phyloP scores from a whole-genome alignment of 2,113 vertebrate species.

The Butastur rufipennis region DNA sequence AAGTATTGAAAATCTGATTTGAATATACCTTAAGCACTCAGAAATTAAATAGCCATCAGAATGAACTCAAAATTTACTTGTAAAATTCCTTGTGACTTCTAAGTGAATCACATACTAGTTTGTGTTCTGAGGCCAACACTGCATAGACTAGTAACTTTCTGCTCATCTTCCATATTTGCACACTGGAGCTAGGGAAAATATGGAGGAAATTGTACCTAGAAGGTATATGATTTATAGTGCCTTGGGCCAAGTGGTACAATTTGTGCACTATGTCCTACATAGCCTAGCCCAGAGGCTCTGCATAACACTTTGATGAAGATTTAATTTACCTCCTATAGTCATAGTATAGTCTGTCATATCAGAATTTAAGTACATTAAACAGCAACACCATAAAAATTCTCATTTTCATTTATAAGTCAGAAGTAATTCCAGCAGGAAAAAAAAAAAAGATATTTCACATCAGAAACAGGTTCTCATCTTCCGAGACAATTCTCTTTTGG shows the following conservation, averaged over 20 bases:
- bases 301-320: slow-evolving; percentile 2
- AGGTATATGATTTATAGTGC: neutral
- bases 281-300: slow-evolving; percentile 1
- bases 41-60: too few species aligned
- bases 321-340: slow-evolving; percentile 33
- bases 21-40: neutral
- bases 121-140: too few species aligned
- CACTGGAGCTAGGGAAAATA: neutral
- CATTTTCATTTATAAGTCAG: slow-evolving; percentile 13
- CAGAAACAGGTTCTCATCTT: neutral
- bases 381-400: slow-evolving; percentile 13
- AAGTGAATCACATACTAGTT: too few species aligned
- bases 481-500: neutral
- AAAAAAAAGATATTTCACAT: neutral
- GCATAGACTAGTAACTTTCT: neutral
- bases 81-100: too few species aligned
- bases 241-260: neutral
- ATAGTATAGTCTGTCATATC: neutral
- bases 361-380: slow-evolving; percentile 30
- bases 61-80: too few species aligned
- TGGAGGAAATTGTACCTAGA: neutral
- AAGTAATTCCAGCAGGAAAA: neutral
- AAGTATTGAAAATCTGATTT: neutral
- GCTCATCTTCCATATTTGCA: neutral
- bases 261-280: neutral